These are phyloP conservation scores for Chelonia mydas DNA, from an alignment of 2,797 vertebrate species.

Conservation along the genomic window DNA sequence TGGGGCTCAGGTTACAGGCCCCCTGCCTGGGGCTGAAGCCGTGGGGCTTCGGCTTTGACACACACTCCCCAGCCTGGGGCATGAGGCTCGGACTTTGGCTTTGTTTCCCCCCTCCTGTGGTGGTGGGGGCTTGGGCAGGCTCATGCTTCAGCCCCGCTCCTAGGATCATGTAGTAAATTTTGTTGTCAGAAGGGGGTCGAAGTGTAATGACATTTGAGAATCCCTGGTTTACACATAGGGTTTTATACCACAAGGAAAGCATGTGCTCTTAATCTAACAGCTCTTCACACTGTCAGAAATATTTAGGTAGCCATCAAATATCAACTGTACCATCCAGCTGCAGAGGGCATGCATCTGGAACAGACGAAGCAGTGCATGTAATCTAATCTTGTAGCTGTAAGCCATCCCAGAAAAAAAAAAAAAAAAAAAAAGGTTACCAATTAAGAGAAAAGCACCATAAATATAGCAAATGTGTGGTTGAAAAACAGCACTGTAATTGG, in stretches of 20 bases:
- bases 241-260: conserved; percentile 53
- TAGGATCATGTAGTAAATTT: too few relatives aligned
- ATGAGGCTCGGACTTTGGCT: too few relatives aligned
- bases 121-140: too few relatives aligned
- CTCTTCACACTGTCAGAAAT: conserved; percentile 54
- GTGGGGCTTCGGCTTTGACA: too few relatives aligned
- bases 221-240: background rate
- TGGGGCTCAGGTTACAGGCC: too few relatives aligned
- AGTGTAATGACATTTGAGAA: too few relatives aligned
- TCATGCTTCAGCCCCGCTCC: too few relatives aligned
- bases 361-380: conserved; percentile 57
- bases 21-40: too few relatives aligned
- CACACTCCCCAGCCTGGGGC: too few relatives aligned
- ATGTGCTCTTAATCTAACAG: conserved; percentile 54
- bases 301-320: conserved; percentile 62
- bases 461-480: background rate
- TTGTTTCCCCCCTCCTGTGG: too few relatives aligned
- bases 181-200: too few relatives aligned
- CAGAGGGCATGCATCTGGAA: conserved; percentile 66
- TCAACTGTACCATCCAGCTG: conserved; percentile 43
- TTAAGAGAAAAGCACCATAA: background rate
- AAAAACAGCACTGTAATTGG: background rate
- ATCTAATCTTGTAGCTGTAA: conserved; percentile 59
- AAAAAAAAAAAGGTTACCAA: conserved; percentile 20
- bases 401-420: background rate